These are phyloP conservation scores for Babylonia areolata DNA, from an alignment of 1,140 invertebrate genomes.

Conservation along the genomic window DNA sequence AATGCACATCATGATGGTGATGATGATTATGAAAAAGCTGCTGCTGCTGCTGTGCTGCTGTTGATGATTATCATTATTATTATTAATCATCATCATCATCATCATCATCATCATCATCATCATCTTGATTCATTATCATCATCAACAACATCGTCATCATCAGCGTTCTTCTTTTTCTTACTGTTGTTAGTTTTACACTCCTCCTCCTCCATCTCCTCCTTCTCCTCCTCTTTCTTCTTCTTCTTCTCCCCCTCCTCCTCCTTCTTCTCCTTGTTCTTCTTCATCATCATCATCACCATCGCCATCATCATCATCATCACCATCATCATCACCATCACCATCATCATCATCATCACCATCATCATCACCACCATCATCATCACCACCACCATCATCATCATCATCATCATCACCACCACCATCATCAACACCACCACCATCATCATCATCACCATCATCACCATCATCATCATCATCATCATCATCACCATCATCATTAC, in stretches of 20 bases:
- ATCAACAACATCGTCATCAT: too few species aligned
- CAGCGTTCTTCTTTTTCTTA: neutral
- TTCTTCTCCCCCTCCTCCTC: neutral
- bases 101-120: too few species aligned
- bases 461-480: conserved; percentile 48
- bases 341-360: conserved; percentile 40
- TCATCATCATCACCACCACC: too few species aligned
- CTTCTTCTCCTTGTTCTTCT: neutral
- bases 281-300: neutral
- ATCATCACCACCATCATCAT: conserved; percentile 42
- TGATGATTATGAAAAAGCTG: too few species aligned
- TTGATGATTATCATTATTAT: too few species aligned
- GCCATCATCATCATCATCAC: conserved; percentile 21
- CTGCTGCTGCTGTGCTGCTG: too few species aligned
- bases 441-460: too few species aligned
- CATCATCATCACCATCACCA: conserved; percentile 48
- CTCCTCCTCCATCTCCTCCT: too few species aligned
- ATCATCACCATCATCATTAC: neutral
- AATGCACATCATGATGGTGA: too few species aligned
- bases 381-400: conserved; percentile 46
- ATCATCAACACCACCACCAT: too few species aligned
- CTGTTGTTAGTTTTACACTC: neutral
- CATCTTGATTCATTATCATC: too few species aligned
- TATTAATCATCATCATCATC: too few species aligned
- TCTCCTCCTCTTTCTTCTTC: neutral